These are phyloP conservation scores for Eulimnadia texana DNA, from an alignment of 1,140 invertebrate genomes.

Conservation along the genomic window DNA sequence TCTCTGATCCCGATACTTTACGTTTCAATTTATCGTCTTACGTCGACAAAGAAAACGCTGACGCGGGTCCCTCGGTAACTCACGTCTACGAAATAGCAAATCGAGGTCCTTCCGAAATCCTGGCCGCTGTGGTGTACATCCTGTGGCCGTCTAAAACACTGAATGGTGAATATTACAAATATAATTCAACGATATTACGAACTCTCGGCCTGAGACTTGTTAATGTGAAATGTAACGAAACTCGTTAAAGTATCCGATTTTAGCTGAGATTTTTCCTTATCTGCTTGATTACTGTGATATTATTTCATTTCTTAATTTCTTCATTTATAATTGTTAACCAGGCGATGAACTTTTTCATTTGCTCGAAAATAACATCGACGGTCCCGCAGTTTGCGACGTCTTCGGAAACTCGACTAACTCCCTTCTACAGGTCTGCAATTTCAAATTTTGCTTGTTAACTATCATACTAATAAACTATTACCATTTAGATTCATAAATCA, in stretches of 20 bases:
- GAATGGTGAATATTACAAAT: constrained; percentile 56
- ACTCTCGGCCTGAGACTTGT: constrained; percentile 26
- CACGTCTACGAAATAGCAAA: constrained; percentile 76
- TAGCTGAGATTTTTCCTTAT: not conserved
- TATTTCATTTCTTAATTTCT: not conserved
- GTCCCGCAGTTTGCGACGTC: not conserved
- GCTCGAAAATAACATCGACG: not conserved
- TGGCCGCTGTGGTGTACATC: constrained; percentile 59
- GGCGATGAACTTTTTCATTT: not conserved
- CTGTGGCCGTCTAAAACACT: constrained; percentile 69
- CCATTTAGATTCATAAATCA: not conserved
- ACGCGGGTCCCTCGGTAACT: constrained; percentile 66
- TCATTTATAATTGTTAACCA: not conserved
- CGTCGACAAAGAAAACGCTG: constrained; percentile 40
- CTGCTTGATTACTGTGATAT: not conserved
- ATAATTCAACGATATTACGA: constrained; percentile 48
- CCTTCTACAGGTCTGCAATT: no score
- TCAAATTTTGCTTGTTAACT: not conserved
- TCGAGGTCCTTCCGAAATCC: constrained; percentile 61
- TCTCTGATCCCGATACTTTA: constrained; percentile 52
- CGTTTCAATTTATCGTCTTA: constrained; percentile 58
- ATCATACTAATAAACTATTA: not conserved
- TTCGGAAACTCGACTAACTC: not conserved
- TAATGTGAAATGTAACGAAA: constrained; percentile 20
- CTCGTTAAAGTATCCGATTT: not conserved